A percentile compares a stretch with the other conserved stretches of the same genome.
Conservation (phyloP, 2,797 vertebrate species). For the Coregonus ussuriensis region DNA sequence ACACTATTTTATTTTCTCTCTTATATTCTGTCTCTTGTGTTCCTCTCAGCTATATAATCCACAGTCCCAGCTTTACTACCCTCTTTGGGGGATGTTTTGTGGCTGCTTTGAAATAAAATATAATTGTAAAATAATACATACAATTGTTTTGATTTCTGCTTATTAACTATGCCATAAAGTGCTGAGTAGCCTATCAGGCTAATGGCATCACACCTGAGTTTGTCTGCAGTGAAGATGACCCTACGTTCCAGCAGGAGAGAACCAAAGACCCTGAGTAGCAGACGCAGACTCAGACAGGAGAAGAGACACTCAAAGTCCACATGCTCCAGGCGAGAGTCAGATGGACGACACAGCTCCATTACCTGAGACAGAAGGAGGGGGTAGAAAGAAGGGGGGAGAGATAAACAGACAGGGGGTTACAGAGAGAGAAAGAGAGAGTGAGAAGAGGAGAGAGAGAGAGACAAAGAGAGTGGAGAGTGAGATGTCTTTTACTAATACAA, state of each 20-base stretch:
- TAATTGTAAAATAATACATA: background rate
- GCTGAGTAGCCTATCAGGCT: no score
- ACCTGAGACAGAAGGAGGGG: slow-evolving; percentile 68
- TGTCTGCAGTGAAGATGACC: slow-evolving; percentile 95
- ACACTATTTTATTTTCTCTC: background rate
- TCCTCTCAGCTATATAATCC: background rate
- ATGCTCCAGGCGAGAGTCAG: slow-evolving; percentile 94
- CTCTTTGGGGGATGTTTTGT: background rate
- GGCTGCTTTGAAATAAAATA: background rate
- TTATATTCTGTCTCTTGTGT: background rate
- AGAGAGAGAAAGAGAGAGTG: background rate
- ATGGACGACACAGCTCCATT: slow-evolving; percentile 90
- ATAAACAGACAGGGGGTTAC: background rate
- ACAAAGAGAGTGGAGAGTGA: background rate
- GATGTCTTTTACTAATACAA: background rate
- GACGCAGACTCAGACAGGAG: slow-evolving; percentile 88
- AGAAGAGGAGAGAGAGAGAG: background rate
- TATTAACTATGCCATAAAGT: background rate
- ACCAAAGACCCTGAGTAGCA: slow-evolving; percentile 91
- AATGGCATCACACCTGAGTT: slow-evolving; percentile 84
- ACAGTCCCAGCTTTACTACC: background rate
- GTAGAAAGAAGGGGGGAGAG: background rate
- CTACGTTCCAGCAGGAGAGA: slow-evolving; percentile 94
- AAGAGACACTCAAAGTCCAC: slow-evolving; percentile 97
- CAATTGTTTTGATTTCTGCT: background rate